phyloP scores from a whole-genome alignment of 1,140 invertebrate species.

The Drosophila auraria region DNA sequence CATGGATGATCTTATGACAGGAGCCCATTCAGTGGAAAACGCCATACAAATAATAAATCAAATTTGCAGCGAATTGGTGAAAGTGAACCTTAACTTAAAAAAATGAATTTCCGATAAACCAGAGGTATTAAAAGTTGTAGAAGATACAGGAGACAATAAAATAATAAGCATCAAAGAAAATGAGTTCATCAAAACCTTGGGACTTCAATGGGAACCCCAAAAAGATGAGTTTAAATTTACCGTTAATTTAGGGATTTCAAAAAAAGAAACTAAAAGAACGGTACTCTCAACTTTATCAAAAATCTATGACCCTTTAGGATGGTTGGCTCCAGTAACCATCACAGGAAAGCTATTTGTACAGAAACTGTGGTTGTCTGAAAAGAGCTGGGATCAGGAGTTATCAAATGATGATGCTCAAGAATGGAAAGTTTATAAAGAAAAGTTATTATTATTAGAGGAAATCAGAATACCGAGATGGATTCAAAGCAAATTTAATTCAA shows the following conservation, averaged over 20 bases:
- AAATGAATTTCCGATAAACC: constrained; percentile 5
- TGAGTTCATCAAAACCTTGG: no score
- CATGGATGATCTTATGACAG: not conserved
- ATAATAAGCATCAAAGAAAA: no score
- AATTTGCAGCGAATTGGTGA: no score
- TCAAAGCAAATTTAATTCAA: no score
- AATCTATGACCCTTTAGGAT: constrained; percentile 1
- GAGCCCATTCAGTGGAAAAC: not conserved
- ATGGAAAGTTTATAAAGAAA: not conserved
- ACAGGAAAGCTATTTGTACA: not conserved
- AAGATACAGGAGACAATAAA: no score
- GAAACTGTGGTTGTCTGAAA: not conserved
- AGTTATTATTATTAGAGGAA: not conserved
- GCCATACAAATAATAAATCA: no score
- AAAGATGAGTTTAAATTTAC: not conserved
- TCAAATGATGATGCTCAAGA: no score
- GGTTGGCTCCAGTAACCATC: not conserved
- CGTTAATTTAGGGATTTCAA: not conserved
- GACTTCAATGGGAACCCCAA: not conserved
- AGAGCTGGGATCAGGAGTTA: not conserved
- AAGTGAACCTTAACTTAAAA: not conserved
- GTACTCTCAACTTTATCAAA: not conserved
- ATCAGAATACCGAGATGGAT: not conserved
- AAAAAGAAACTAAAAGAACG: not conserved
- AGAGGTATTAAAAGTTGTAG: not conserved